phyloP scores from a whole-genome alignment of 2,888 invertebrate species.

The Bellardia bayeri region DNA sequence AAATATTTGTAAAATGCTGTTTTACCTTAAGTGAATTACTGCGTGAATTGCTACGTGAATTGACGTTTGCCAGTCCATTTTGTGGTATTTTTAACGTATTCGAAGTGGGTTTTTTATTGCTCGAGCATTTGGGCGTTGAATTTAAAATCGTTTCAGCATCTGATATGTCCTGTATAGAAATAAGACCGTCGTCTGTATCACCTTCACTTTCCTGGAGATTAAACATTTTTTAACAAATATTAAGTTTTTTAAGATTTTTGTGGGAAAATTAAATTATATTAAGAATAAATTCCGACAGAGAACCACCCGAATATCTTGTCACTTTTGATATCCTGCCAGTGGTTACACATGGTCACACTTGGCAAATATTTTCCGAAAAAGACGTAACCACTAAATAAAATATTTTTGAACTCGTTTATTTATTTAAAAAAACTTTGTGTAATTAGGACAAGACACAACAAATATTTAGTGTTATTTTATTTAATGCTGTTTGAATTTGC shows the following conservation, averaged over 20 bases:
- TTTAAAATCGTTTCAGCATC: slow-evolving; percentile 80
- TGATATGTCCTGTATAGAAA: slow-evolving; percentile 78
- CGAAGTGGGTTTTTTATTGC: slow-evolving; percentile 25
- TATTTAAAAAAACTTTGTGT: no score
- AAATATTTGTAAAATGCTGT: neutral
- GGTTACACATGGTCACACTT: no score
- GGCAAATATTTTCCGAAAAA: no score
- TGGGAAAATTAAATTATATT: no score
- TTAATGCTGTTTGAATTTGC: no score
- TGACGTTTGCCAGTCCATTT: neutral
- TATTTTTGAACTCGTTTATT: no score
- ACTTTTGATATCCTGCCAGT: no score
- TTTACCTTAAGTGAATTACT: slow-evolving; percentile 58
- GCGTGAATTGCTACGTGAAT: slow-evolving; percentile 74
- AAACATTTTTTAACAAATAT: neutral
- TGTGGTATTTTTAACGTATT: slow-evolving; percentile 62
- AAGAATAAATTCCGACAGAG: no score
- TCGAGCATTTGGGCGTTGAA: slow-evolving; percentile 79
- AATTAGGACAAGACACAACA: no score
- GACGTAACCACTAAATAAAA: no score
- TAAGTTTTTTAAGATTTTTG: neutral
- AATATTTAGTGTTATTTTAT: no score
- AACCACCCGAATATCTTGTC: no score
- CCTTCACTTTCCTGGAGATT: slow-evolving; percentile 78
- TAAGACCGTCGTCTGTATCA: slow-evolving; percentile 74